These are phyloP conservation scores for Myotis findleyi DNA, from an alignment of 2,797 vertebrate genomes.

Conservation along the genomic window DNA sequence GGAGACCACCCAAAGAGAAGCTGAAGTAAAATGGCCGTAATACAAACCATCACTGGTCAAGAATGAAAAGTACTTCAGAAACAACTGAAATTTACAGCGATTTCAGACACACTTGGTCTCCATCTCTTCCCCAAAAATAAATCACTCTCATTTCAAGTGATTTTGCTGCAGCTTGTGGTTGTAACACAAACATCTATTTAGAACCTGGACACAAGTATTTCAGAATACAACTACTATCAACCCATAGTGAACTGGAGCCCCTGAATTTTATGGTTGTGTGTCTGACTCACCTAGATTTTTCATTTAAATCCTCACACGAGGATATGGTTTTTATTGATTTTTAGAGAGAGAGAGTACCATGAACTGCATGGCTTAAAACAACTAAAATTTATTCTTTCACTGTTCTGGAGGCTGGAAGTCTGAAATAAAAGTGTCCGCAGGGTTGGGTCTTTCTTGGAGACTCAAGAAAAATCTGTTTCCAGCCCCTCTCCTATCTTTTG, in stretches of 20 bases:
- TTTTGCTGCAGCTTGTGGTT: not conserved
- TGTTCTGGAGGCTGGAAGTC: not conserved
- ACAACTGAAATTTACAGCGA: not conserved
- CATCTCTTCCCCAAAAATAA: not conserved
- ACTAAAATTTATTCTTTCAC: not conserved
- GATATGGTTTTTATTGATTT: not conserved
- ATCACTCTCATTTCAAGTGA: not conserved
- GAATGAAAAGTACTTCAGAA: constrained; percentile 1
- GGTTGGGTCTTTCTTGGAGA: not conserved
- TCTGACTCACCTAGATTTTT: not conserved
- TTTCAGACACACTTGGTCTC: not conserved
- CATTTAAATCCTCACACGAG: not conserved
- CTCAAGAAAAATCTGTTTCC: not conserved
- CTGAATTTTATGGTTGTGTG: not conserved
- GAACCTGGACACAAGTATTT: not conserved
- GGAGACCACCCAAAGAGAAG: not conserved
- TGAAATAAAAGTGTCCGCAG: not conserved
- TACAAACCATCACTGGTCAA: not conserved
- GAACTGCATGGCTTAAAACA: not conserved
- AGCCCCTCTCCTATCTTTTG: not conserved
- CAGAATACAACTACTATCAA: not conserved
- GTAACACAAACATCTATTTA: not conserved
- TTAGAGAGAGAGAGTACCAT: not conserved
- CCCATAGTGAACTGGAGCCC: not conserved
- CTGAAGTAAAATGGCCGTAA: not conserved